Evolutionary conservation across 2,797 vertebrate genomes (phyloP).

Genomic region (Liparis tanakae): DNA sequence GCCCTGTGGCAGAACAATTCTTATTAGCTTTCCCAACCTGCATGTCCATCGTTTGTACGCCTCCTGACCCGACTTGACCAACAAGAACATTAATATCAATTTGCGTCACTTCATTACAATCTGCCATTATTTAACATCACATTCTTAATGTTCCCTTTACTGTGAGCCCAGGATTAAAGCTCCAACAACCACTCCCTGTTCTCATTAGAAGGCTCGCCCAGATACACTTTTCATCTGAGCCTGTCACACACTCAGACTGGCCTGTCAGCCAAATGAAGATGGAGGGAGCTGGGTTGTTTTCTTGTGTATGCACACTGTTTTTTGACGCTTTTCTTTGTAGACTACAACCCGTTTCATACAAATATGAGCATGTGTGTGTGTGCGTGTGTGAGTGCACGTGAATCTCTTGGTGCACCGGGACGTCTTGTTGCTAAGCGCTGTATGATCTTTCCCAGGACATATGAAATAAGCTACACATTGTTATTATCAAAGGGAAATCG

Average conservation of each 20-base stretch:
- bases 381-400: not conserved
- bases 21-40: conserved; percentile 30
- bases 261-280: conserved; percentile 77
- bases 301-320: not conserved
- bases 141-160: conserved; percentile 64
- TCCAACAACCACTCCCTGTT: conserved; percentile 72
- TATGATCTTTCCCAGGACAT: conserved; percentile 10
- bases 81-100: conserved; percentile 77
- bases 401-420: conserved; percentile 18
- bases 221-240: conserved; percentile 77
- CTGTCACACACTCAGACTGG: conserved; percentile 70
- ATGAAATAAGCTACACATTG: conserved; percentile 13
- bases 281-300: conserved; percentile 54
- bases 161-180: conserved; percentile 70
- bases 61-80: conserved; percentile 52
- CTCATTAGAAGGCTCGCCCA: conserved; percentile 75
- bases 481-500: conserved; percentile 12
- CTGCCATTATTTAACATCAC: conserved; percentile 75
- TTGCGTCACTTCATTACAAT: conserved; percentile 76
- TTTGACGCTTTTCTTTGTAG: conserved; percentile 12
- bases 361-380: not conserved
- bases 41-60: conserved; percentile 40
- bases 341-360: conserved; percentile 5
- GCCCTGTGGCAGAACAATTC: conserved; percentile 48
- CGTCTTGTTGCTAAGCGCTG: not conserved